phyloP scores from a whole-genome alignment of 2,113 vertebrate genomes.

The Callorhinus ursinus region DNA sequence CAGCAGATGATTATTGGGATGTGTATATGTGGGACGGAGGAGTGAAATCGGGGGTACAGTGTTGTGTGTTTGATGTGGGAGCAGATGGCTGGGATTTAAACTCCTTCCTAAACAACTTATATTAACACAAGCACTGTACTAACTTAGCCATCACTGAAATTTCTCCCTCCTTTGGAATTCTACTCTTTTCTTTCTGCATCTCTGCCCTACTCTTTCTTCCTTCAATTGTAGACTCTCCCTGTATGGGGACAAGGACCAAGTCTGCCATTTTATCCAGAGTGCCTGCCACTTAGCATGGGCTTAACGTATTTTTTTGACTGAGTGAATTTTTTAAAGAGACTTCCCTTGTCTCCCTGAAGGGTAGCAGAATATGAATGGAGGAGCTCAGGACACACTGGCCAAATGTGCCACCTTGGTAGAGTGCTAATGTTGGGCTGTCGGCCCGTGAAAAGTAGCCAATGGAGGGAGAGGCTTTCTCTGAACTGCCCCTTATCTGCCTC shows the following conservation, averaged over 20 bases:
- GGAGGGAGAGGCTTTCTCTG: not conserved
- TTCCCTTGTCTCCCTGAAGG: not conserved
- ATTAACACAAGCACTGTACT: slow-evolving; percentile 29
- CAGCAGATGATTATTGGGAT: slow-evolving; percentile 41
- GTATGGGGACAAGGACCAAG: not conserved
- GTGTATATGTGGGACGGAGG: not conserved
- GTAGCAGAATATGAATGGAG: not conserved
- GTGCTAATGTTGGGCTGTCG: not conserved
- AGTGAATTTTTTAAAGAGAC: not conserved
- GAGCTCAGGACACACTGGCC: not conserved
- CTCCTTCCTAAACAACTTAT: slow-evolving; percentile 52
- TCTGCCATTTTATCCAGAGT: not conserved
- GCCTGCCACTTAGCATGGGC: not conserved
- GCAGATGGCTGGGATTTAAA: slow-evolving; percentile 65
- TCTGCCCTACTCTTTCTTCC: not conserved
- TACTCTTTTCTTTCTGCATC: not conserved
- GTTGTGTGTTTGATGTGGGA: slow-evolving; percentile 1
- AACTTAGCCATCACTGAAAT: not conserved
- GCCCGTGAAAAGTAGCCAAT: not conserved
- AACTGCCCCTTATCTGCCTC: not conserved
- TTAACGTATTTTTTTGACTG: not conserved
- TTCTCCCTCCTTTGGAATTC: slow-evolving; percentile 12
- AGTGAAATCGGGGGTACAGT: not conserved
- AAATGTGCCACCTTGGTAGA: not conserved
- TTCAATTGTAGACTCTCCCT: not conserved